Evolutionary conservation across 2,797 vertebrate species (phyloP).

Genomic region (Danionella dracula): DNA sequence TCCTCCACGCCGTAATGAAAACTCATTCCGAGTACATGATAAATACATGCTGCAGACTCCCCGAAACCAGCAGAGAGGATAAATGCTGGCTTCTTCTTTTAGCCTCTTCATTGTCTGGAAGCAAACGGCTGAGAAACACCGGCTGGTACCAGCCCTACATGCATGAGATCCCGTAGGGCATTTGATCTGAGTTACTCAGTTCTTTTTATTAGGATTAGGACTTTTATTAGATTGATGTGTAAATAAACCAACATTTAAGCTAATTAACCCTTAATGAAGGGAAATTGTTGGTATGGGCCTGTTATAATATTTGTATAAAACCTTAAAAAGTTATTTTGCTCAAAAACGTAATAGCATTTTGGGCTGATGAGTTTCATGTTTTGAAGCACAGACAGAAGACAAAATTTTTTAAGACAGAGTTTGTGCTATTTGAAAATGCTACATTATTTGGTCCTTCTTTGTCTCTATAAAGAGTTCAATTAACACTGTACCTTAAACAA

Average conservation of each 20-base stretch:
- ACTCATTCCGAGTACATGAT: slow-evolving; percentile 70
- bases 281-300: slow-evolving; percentile 42
- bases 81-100: slow-evolving; percentile 72
- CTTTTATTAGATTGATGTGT: slow-evolving; percentile 39
- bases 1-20: slow-evolving; percentile 61
- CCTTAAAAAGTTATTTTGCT: too few species aligned
- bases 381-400: too few species aligned
- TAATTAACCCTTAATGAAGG: slow-evolving; percentile 39
- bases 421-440: too few species aligned
- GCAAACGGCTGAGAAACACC: slow-evolving; percentile 48
- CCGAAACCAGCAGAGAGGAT: slow-evolving; percentile 61
- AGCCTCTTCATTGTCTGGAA: slow-evolving; percentile 69
- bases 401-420: too few species aligned
- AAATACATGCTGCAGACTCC: slow-evolving; percentile 60
- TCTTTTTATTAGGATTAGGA: slow-evolving; percentile 33
- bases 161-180: background rate
- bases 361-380: too few species aligned
- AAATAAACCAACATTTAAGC: slow-evolving; percentile 2
- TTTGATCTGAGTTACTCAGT: slow-evolving; percentile 20
- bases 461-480: too few species aligned
- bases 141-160: slow-evolving; percentile 42
- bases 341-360: too few species aligned
- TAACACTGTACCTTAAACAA: too few species aligned
- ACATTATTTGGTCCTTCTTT: too few species aligned
- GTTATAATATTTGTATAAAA: too few species aligned